Percentiles rank a stretch among this genome's conserved stretches.
Conservation (phyloP, 2,888 invertebrate genomes). For the Ferdinandea cuprea region DNA sequence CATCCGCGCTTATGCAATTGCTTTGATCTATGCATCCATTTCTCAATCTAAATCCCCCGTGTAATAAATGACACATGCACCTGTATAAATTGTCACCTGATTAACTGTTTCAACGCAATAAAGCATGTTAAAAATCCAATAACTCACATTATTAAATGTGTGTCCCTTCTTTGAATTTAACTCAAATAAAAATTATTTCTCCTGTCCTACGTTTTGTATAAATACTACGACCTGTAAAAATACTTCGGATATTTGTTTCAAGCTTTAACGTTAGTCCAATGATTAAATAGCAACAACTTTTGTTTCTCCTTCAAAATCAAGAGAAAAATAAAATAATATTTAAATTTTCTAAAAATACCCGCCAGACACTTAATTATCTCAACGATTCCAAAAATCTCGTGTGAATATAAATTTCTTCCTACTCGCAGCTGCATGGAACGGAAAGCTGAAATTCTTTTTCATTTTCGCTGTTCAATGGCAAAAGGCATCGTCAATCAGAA, state of each 20-base stretch:
- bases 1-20: background rate
- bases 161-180: background rate
- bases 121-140: background rate
- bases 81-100: constrained; percentile 36
- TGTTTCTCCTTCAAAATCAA: background rate
- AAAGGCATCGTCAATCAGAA: too few relatives aligned
- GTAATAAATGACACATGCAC: constrained; percentile 5
- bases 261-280: constrained; percentile 34
- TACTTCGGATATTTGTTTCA: constrained; percentile 23
- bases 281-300: constrained; percentile 43
- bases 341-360: constrained; percentile 56
- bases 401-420: constrained; percentile 42
- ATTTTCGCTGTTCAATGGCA: background rate
- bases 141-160: background rate
- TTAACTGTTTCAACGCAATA: background rate
- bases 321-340: constrained; percentile 3
- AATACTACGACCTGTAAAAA: constrained; percentile 30
- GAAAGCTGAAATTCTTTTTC: constrained; percentile 2
- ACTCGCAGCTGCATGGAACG: background rate
- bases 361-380: constrained; percentile 64
- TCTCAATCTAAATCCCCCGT: constrained; percentile 19
- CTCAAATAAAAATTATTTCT: constrained; percentile 13
- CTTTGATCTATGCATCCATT: constrained; percentile 13
- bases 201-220: constrained; percentile 1
- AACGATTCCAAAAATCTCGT: constrained; percentile 52